phyloP scores from a whole-genome alignment of 2,888 invertebrate genomes.

The Temnothorax unifasciatus region DNA sequence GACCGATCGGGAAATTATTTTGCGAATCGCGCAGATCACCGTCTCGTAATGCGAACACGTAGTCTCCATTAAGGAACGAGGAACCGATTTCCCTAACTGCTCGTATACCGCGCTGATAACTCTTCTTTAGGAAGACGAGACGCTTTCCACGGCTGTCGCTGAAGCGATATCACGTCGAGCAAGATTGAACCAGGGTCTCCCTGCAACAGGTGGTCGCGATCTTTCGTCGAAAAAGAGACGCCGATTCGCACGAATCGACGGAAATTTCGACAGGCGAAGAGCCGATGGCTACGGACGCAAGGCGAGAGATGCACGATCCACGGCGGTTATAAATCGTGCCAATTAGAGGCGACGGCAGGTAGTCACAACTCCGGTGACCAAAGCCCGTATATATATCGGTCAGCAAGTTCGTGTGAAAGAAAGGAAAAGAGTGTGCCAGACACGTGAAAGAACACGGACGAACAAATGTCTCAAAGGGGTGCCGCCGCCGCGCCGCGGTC shows the following conservation, averaged over 20 bases:
- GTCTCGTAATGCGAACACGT: conserved; percentile 25
- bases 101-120: conserved; percentile 6
- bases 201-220: conserved; percentile 44
- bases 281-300: conserved; percentile 44
- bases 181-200: not conserved
- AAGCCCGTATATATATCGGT: conserved; percentile 56
- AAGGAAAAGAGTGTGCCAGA: conserved; percentile 22
- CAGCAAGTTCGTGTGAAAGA: conserved; percentile 59
- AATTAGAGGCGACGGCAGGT: conserved; percentile 80
- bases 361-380: conserved; percentile 76
- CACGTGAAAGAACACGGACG: conserved; percentile 67
- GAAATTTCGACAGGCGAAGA: conserved; percentile 46
- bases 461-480: conserved; percentile 74
- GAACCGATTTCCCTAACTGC: not conserved
- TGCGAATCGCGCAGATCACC: not conserved
- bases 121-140: not conserved
- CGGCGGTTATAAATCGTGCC: conserved; percentile 80
- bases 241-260: conserved; percentile 47
- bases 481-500: conserved; percentile 61
- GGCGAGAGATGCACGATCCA: conserved; percentile 67
- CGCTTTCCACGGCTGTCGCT: not conserved
- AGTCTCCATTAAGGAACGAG: conserved; percentile 34
- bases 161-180: not conserved
- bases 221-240: not conserved
- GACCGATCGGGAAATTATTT: conserved; percentile 15